phyloP scores from a whole-genome alignment of 1,140 invertebrate genomes.

The Acromyrmex heyeri region DNA sequence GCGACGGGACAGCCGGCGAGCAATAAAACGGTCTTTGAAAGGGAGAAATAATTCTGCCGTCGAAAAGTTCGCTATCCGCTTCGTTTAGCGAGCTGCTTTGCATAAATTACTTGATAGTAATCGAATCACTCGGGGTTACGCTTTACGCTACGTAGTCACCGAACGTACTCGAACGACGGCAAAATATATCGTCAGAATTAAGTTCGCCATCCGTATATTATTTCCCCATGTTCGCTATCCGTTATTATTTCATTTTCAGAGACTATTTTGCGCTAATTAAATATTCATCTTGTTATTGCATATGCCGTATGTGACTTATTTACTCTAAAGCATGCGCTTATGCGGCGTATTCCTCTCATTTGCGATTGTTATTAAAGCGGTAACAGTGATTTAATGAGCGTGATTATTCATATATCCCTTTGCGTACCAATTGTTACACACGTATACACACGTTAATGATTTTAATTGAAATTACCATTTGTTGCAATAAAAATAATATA shows the following conservation, averaged over 20 bases:
- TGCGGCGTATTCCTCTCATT: slow-evolving; percentile 32
- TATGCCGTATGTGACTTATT: slow-evolving; percentile 43
- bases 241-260: slow-evolving; percentile 42
- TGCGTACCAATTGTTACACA: slow-evolving; percentile 30
- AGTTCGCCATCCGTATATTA: not conserved
- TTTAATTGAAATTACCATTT: slow-evolving; percentile 35
- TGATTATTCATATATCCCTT: slow-evolving; percentile 53
- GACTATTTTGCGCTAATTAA: slow-evolving; percentile 43
- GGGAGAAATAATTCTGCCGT: slow-evolving; percentile 52
- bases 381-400: slow-evolving; percentile 55
- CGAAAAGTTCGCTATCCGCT: slow-evolving; percentile 46
- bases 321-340: slow-evolving; percentile 36
- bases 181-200: slow-evolving; percentile 4
- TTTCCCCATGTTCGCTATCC: not conserved
- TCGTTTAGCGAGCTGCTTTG: slow-evolving; percentile 51
- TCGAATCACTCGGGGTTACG: slow-evolving; percentile 45
- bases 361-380: slow-evolving; percentile 51
- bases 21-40: slow-evolving; percentile 44
- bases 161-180: not conserved
- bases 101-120: slow-evolving; percentile 54
- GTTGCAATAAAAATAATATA: slow-evolving; percentile 21
- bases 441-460: slow-evolving; percentile 15
- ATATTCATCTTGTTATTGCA: slow-evolving; percentile 52
- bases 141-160: slow-evolving; percentile 13
- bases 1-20: slow-evolving; percentile 12